A percentile compares a stretch with the other conserved stretches of the same genome.
These are phyloP conservation scores for Cochlearius cochlearius DNA, from an alignment of 2,113 vertebrate genomes.

Conservation along the genomic window DNA sequence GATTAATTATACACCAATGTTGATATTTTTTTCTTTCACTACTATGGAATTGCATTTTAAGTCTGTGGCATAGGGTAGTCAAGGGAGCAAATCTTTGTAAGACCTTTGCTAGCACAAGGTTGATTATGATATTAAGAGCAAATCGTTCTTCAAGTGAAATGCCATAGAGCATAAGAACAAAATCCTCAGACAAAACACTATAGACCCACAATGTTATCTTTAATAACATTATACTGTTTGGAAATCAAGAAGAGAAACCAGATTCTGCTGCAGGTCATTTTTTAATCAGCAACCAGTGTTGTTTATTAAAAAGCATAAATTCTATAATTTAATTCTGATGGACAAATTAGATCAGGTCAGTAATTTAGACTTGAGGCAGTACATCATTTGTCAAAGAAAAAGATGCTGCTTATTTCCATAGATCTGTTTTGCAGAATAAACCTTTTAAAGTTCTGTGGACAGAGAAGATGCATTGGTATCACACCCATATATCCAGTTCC, in stretches of 20 bases:
- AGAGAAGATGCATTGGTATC: neutral
- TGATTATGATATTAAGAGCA: neutral
- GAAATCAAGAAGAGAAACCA: neutral
- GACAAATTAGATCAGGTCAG: neutral
- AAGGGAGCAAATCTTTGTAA: conserved; percentile 38
- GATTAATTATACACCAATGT: conserved; percentile 9
- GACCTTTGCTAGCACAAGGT: neutral
- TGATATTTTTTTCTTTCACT: neutral
- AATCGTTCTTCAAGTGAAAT: conserved; percentile 16
- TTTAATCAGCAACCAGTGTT: neutral
- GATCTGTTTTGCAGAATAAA: neutral
- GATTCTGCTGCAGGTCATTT: neutral
- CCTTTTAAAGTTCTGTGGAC: neutral
- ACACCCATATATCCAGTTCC: neutral
- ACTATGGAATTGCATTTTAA: conserved; percentile 2
- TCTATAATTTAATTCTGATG: neutral
- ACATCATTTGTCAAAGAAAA: neutral
- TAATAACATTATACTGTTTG: neutral
- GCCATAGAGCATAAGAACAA: neutral
- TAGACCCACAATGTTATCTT: neutral
- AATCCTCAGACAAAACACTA: neutral
- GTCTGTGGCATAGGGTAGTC: neutral
- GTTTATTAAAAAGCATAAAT: neutral
- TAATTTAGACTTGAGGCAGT: neutral
- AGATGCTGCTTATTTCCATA: neutral